These are phyloP conservation scores for Harpalus rufipes DNA, from an alignment of 2,888 invertebrate species.

Conservation along the genomic window DNA sequence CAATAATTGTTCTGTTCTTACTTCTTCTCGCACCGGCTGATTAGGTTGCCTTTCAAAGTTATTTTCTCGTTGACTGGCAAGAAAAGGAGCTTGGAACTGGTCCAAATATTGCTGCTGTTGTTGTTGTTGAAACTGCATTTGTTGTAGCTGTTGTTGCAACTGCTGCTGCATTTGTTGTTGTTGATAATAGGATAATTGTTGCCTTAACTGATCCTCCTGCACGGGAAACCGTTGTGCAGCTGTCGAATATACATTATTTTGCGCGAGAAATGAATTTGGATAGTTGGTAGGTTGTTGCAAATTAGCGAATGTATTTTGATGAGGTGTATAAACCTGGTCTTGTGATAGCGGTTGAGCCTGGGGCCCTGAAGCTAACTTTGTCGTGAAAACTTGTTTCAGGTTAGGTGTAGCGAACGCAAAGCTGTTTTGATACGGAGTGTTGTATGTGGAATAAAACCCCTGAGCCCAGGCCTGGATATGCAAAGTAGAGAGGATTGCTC, in stretches of 20 bases:
- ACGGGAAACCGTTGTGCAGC: conserved; percentile 41
- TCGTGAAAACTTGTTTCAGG: conserved; percentile 60
- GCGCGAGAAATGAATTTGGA: conserved; percentile 1
- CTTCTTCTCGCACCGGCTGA: conserved; percentile 25
- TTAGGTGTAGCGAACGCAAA: conserved; percentile 63
- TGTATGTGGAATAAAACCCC: conserved; percentile 52
- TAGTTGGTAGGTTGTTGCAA: conserved; percentile 16
- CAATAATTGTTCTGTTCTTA: conserved; percentile 42
- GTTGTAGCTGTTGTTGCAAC: conserved; percentile 7
- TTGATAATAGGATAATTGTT: conserved; percentile 52
- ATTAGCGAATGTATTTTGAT: conserved; percentile 11
- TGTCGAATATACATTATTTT: conserved; percentile 16
- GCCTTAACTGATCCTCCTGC: conserved; percentile 29
- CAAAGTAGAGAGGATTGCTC: neutral
- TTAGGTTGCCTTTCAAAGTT: conserved; percentile 16
- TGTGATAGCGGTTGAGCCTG: neutral
- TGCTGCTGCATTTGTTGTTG: conserved; percentile 46
- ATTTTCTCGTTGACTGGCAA: conserved; percentile 32
- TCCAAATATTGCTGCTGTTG: conserved; percentile 43
- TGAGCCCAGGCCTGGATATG: conserved; percentile 30
- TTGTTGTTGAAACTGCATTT: conserved; percentile 27
- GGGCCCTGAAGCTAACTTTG: conserved; percentile 48
- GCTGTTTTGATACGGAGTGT: conserved; percentile 60
- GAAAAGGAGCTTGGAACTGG: conserved; percentile 58
- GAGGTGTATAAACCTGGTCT: conserved; percentile 25